Evolutionary conservation across 1,140 invertebrate species (phyloP).

Genomic region (Pseudomyrmex gracilis): DNA sequence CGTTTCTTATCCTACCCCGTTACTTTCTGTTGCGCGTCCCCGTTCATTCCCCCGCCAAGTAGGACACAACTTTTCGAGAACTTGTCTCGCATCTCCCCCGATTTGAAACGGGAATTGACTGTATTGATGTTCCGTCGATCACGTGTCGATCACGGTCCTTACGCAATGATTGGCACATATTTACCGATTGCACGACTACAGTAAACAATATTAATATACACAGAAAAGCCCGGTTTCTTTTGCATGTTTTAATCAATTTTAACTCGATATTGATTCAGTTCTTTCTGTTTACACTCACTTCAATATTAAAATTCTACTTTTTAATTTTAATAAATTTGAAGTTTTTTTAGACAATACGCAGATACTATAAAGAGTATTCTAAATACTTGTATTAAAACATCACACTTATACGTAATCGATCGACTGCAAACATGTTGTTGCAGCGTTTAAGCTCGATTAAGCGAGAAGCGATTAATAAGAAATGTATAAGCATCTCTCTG

Average conservation of each 20-base stretch:
- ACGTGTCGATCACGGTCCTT: neutral
- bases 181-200: too few relatives aligned
- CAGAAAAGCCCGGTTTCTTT: too few relatives aligned
- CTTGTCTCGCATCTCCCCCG: slow-evolving; percentile 50
- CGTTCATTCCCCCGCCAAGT: slow-evolving; percentile 66
- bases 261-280: too few relatives aligned
- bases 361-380: too few relatives aligned
- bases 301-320: too few relatives aligned
- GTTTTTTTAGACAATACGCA: too few relatives aligned
- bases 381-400: neutral
- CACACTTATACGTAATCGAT: neutral
- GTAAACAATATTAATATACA: too few relatives aligned
- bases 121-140: neutral
- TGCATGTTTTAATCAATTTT: too few relatives aligned
- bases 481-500: slow-evolving; percentile 18
- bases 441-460: neutral
- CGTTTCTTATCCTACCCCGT: slow-evolving; percentile 75
- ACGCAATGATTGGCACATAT: too few relatives aligned
- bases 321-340: too few relatives aligned
- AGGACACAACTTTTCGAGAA: slow-evolving; percentile 74
- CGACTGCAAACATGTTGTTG: neutral
- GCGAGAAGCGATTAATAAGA: neutral
- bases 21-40: slow-evolving; percentile 75
- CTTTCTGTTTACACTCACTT: too few relatives aligned
- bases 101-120: slow-evolving; percentile 65